phyloP scores from a whole-genome alignment of 2,888 invertebrate genomes.

The Cecidostiba fungosa region DNA sequence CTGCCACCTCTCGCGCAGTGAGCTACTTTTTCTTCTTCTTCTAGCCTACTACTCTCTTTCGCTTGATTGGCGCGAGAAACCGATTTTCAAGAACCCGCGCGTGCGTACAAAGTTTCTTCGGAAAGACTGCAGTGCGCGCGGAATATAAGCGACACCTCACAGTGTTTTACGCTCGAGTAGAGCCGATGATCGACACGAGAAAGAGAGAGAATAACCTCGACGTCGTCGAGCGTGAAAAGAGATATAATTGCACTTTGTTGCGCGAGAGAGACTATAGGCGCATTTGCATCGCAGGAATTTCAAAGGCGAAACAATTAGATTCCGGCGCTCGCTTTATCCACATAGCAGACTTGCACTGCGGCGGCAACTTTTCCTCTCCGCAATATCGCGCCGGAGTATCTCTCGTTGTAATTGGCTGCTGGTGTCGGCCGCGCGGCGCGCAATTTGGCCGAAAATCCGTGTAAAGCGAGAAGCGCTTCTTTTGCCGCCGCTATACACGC shows the following conservation, averaged over 20 bases:
- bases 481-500: not conserved
- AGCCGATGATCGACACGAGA: not conserved
- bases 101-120: not conserved
- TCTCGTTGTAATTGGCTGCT: conserved; percentile 37
- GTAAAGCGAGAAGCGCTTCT: conserved; percentile 3
- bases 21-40: conserved; percentile 24
- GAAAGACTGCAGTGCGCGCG: not conserved
- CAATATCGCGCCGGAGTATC: conserved; percentile 4
- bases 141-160: not conserved
- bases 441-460: conserved; percentile 18
- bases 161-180: not conserved
- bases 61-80: conserved; percentile 15
- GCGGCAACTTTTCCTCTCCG: conserved; percentile 1
- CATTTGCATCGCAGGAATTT: not conserved
- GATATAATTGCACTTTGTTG: not conserved
- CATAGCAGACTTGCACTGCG: not conserved
- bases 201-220: not conserved
- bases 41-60: not conserved
- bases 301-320: conserved; percentile 11
- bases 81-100: conserved; percentile 27
- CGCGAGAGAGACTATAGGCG: conserved; percentile 3
- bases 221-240: conserved; percentile 20
- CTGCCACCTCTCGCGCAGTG: conserved; percentile 32
- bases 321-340: not conserved
- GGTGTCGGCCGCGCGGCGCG: not conserved